A percentile compares a stretch with the other conserved stretches of the same genome.
These are phyloP conservation scores for Cyclina sinensis DNA, from an alignment of 1,140 invertebrate species.

Conservation along the genomic window DNA sequence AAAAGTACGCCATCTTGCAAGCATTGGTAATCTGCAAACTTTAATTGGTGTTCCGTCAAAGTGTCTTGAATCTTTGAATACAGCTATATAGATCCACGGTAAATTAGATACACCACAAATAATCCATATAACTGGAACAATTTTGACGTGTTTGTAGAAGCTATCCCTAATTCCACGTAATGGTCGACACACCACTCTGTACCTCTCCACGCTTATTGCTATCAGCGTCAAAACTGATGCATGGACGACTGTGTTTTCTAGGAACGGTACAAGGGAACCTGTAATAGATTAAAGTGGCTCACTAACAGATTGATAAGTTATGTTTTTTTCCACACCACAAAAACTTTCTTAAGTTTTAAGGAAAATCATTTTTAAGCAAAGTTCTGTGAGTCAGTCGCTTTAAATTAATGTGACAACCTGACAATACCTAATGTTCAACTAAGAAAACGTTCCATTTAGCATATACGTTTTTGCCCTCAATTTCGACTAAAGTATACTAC, in stretches of 20 bases:
- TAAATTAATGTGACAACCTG: no score
- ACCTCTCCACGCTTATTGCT: constrained; percentile 95
- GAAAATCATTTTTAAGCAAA: no score
- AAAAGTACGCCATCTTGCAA: constrained; percentile 19
- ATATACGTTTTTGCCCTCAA: no score
- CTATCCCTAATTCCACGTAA: constrained; percentile 87
- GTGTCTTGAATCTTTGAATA: constrained; percentile 54
- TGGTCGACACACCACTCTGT: constrained; percentile 97
- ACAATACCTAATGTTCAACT: no score
- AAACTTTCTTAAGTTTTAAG: no score
- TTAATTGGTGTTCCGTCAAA: constrained; percentile 68
- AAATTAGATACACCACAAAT: constrained; percentile 45
- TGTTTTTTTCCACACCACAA: no score
- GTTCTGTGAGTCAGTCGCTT: no score
- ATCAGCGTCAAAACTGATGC: constrained; percentile 97
- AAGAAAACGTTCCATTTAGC: no score
- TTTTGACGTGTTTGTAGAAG: constrained; percentile 4
- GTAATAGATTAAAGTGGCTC: no score
- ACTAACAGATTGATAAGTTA: no score
- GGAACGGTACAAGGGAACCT: constrained; percentile 93
- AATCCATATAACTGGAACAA: constrained; percentile 67
- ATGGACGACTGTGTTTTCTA: constrained; percentile 96
- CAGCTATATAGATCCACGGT: constrained; percentile 67
- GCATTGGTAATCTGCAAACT: constrained; percentile 63
- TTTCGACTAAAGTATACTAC: no score